Evolutionary conservation across 2,113 vertebrate genomes (phyloP).

Genomic region (Aix galericulata): DNA sequence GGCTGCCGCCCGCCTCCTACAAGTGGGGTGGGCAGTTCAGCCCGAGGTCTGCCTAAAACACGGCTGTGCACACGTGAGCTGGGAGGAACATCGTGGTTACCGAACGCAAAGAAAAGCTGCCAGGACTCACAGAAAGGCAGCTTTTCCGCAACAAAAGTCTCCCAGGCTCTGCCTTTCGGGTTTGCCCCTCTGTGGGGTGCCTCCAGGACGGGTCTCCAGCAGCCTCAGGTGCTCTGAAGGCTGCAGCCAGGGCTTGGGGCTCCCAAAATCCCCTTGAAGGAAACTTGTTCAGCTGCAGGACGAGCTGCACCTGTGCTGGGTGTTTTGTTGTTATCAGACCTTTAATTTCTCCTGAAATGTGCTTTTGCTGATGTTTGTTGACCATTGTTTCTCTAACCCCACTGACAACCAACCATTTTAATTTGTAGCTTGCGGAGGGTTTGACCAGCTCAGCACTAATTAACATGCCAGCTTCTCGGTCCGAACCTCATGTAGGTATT

Average conservation of each 20-base stretch:
- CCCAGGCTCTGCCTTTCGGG: rapidly evolving
- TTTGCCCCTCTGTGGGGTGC: neutral
- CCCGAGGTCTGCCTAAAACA: neutral
- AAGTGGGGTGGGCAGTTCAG: neutral
- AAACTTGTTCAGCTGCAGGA: neutral
- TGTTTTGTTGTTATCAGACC: neutral
- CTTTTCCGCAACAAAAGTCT: neutral
- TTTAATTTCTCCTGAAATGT: neutral
- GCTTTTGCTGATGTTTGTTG: neutral
- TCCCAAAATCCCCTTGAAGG: too few species aligned
- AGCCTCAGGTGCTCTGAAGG: neutral
- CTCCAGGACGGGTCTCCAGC: too few species aligned
- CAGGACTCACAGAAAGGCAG: rapidly evolving
- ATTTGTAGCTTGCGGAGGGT: conserved; percentile 87
- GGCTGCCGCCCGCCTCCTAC: neutral
- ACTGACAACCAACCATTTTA: conserved; percentile 76
- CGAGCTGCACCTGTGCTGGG: neutral
- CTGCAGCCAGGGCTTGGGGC: neutral
- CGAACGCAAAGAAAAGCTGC: rapidly evolving
- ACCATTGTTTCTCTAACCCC: neutral
- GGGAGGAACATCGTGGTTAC: neutral
- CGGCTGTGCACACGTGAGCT: neutral
- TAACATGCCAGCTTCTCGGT: conserved; percentile 85
- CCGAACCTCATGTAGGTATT: conserved; percentile 92
- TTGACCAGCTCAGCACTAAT: conserved; percentile 84